These are phyloP conservation scores for Zosterops borbonicus DNA, from an alignment of 2,113 vertebrate species.

Conservation along the genomic window DNA sequence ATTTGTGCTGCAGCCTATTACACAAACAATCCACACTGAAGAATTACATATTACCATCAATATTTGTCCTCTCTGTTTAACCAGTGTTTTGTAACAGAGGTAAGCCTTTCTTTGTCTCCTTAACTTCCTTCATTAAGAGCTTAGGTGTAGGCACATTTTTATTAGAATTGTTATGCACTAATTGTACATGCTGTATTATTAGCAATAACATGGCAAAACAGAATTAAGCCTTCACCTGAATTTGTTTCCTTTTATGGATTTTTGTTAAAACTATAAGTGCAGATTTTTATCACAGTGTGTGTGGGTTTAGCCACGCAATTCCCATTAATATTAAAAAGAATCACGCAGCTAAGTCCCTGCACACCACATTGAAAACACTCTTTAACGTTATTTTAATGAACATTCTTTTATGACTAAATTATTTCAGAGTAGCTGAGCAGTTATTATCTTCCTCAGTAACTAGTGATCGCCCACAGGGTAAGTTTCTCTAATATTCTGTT, in stretches of 20 bases:
- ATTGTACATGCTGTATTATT: neutral
- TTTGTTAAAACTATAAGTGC: neutral
- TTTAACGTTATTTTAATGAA: slow-evolving; percentile 72
- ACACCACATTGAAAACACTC: slow-evolving; percentile 43
- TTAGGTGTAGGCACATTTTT: neutral
- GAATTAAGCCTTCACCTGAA: neutral
- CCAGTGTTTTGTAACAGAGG: neutral
- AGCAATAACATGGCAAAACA: slow-evolving; percentile 15
- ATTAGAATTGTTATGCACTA: neutral
- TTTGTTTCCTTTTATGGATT: slow-evolving; percentile 27
- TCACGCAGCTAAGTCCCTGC: slow-evolving; percentile 19
- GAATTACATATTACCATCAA: neutral
- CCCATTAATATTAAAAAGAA: slow-evolving; percentile 59
- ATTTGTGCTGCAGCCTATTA: neutral
- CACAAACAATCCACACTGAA: neutral
- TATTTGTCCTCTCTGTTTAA: neutral
- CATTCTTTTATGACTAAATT: slow-evolving; percentile 67
- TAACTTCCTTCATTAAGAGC: neutral
- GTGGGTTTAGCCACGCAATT: neutral
- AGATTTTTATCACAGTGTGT: slow-evolving; percentile 14
- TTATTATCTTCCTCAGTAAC: slow-evolving; percentile 63
- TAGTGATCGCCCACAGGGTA: slow-evolving; percentile 27
- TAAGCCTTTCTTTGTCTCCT: neutral
- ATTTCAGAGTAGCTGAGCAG: slow-evolving; percentile 54
- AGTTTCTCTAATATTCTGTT: slow-evolving; percentile 58